These are phyloP conservation scores for Serinus canaria DNA, from an alignment of 2,113 vertebrate species.

Conservation along the genomic window DNA sequence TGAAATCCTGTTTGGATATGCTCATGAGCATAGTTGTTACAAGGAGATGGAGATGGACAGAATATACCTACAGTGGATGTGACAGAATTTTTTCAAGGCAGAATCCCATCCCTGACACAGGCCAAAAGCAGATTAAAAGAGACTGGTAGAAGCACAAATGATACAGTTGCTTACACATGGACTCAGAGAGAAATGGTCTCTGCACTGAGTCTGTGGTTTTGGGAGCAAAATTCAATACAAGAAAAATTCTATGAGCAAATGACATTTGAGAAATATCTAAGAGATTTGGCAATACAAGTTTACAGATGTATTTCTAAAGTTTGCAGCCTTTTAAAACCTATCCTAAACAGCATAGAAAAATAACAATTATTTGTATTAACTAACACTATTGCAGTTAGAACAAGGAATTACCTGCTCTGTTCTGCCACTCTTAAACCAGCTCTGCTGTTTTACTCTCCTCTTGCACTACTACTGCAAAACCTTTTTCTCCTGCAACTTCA, in stretches of 20 bases:
- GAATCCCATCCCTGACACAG: neutral
- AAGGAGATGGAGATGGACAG: neutral
- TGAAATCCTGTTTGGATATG: neutral
- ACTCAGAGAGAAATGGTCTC: neutral
- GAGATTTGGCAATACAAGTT: neutral
- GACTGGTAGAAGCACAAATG: neutral
- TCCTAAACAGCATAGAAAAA: neutral
- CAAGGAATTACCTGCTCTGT: neutral
- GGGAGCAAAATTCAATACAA: neutral
- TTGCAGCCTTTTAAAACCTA: neutral
- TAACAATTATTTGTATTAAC: neutral
- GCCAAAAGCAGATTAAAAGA: neutral
- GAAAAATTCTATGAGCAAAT: neutral
- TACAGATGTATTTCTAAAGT: neutral
- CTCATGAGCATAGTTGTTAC: neutral
- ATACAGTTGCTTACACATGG: neutral
- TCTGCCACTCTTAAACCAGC: neutral
- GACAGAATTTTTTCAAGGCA: neutral
- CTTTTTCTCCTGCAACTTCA: neutral
- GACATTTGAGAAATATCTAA: neutral
- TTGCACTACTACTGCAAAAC: neutral
- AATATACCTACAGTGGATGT: neutral
- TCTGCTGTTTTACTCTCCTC: neutral
- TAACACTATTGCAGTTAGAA: neutral
- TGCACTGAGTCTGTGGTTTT: neutral